Base-by-base conservation (phyloP, 2,888 invertebrate genomes). In the Andrena fulva region DNA sequence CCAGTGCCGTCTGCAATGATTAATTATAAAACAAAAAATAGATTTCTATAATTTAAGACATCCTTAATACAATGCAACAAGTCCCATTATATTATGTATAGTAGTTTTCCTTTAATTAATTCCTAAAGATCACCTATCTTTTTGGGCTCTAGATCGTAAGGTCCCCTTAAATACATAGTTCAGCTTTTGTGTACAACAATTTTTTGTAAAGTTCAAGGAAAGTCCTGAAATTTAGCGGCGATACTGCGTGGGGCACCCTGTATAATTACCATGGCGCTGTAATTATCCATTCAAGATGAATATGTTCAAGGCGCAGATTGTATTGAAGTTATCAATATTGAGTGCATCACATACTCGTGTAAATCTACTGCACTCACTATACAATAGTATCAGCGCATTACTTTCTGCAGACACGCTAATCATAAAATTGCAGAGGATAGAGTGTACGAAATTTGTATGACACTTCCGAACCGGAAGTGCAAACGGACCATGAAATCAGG, bases 401-500 rank as follows among this genome's bases (percentile, higher is more conserved):
- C 29, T 62, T 10, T 6, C 2, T 20, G 64, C 33, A 52, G 20
- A 60, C 2, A 31, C 27, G 31, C 56, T 64, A 71, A 77, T 80
- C 64, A 76, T 64, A 63, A 77, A 87, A 82, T 72, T 54, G 59
- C 59, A 56, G 66, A 54, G 67, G 67, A 67, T 69, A 59, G 68
- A 62, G 77, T 67, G 78, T 78, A 76, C 77, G 84, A 76, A 81
- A 86, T 85, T 84, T 87, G 78, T 80, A 88, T 84, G 87, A 90
- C 76, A 80, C 89, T 91, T 93, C 90, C 92, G 91, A 89, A 77
- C 91, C 91, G 93, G 93, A 93, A 93, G 90, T 82, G 89, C 90
- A 92, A 93, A 89, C 93, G 91, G 89, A 92, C 92, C 93, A 92
- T 93, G 92, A 90, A 93, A 93, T 90, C 91, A 90, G 93, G 92